phyloP scores from a whole-genome alignment of 2,888 invertebrate genomes.

The Drosophila picticornis region DNA sequence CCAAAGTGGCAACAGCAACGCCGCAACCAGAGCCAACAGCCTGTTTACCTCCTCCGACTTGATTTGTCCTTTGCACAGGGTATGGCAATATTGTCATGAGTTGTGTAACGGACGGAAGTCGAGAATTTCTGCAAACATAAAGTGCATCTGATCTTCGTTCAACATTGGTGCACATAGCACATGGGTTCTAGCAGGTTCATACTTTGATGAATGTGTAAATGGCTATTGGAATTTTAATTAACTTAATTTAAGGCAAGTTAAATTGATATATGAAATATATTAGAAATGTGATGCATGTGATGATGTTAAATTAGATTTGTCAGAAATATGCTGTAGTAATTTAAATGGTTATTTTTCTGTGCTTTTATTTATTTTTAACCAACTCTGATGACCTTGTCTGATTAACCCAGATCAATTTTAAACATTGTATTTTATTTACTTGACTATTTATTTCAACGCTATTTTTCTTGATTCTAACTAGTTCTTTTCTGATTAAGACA shows the following conservation, averaged over 20 bases:
- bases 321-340: neutral
- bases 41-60: slow-evolving; percentile 9
- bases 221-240: neutral
- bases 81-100: neutral
- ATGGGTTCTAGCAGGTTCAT: neutral
- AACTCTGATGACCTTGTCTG: neutral
- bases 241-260: neutral
- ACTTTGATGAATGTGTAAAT: no score
- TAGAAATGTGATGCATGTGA: no score
- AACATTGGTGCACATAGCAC: neutral
- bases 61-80: slow-evolving; percentile 2
- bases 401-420: neutral
- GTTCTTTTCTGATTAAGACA: neutral
- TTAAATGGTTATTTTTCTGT: neutral
- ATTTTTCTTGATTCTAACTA: neutral
- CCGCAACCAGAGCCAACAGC: slow-evolving; percentile 15
- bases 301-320: neutral
- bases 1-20: slow-evolving; percentile 60
- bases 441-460: neutral
- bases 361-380: neutral
- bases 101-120: neutral
- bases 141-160: neutral
- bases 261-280: neutral
- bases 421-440: neutral
- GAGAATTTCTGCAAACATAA: neutral